Evolutionary conservation across 2,113 vertebrate genomes (phyloP).

Genomic region (Falco punctatus): DNA sequence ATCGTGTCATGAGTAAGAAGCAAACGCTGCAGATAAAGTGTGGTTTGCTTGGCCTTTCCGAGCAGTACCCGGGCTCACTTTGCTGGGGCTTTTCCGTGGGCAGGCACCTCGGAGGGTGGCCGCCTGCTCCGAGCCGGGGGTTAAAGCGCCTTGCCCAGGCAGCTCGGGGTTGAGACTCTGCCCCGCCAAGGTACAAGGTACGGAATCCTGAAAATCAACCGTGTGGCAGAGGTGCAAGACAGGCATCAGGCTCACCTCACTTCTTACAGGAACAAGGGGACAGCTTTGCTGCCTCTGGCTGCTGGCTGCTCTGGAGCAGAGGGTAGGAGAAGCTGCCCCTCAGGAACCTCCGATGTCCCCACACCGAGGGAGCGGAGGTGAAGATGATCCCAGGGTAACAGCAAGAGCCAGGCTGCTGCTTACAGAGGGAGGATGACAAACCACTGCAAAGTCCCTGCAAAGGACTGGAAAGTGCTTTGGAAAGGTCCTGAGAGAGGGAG

Average conservation of each 20-base stretch:
- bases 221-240: not conserved
- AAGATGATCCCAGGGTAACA: not conserved
- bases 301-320: not conserved
- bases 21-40: not conserved
- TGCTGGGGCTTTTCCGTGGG: not conserved
- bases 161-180: not conserved
- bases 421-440: not conserved
- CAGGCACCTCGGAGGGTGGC: not conserved
- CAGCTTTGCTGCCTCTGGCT: not conserved
- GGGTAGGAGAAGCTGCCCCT: not conserved
- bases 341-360: not conserved
- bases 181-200: fast-evolving
- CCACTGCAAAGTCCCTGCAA: not conserved
- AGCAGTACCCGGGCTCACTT: not conserved
- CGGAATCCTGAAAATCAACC: not conserved
- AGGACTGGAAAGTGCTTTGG: not conserved
- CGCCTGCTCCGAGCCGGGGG: not conserved
- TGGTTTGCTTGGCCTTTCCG: not conserved
- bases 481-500: not conserved
- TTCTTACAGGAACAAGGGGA: not conserved
- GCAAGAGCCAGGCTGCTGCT: not conserved
- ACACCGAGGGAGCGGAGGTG: not conserved
- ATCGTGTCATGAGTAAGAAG: fast-evolving
- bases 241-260: not conserved
- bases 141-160: not conserved